Percentiles rank a stretch among this genome's conserved stretches.
Conservation (phyloP, 2,888 invertebrate species). For the Drosophila ustulata region DNA sequence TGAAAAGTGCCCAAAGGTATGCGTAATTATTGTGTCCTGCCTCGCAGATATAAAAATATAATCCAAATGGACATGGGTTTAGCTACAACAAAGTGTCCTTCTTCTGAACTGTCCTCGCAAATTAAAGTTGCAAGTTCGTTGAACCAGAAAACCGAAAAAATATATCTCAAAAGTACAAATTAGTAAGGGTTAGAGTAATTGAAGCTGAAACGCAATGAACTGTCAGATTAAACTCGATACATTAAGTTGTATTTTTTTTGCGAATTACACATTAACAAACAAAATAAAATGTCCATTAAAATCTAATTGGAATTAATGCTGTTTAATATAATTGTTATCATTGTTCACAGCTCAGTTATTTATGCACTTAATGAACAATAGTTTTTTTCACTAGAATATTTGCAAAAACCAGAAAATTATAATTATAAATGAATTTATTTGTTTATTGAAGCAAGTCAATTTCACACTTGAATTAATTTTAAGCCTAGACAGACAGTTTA, state of each 20-base stretch:
- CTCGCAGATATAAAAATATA: constrained; percentile 26
- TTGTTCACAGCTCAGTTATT: neutral
- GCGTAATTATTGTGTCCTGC: constrained; percentile 36
- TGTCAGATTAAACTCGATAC: neutral
- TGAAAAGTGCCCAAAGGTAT: constrained; percentile 22
- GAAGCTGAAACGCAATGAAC: neutral
- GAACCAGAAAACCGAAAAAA: constrained; percentile 20
- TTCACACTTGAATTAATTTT: constrained; percentile 5
- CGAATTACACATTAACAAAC: neutral
- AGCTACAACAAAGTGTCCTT: constrained; percentile 11
- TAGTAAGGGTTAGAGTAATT: neutral
- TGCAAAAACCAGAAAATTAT: neutral
- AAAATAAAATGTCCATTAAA: neutral
- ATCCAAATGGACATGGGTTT: constrained; percentile 38
- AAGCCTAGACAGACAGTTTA: neutral
- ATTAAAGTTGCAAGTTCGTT: constrained; percentile 26
- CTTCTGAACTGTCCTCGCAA: constrained; percentile 2
- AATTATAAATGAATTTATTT: neutral
- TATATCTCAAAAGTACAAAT: neutral
- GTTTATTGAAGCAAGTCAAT: constrained; percentile 5
- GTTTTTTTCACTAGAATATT: neutral
- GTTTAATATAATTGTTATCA: neutral
- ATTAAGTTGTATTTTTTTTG: neutral
- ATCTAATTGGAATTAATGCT: neutral
- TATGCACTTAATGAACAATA: neutral